These are phyloP conservation scores for Antheraea yamamai DNA, from an alignment of 2,888 invertebrate genomes.

Conservation along the genomic window DNA sequence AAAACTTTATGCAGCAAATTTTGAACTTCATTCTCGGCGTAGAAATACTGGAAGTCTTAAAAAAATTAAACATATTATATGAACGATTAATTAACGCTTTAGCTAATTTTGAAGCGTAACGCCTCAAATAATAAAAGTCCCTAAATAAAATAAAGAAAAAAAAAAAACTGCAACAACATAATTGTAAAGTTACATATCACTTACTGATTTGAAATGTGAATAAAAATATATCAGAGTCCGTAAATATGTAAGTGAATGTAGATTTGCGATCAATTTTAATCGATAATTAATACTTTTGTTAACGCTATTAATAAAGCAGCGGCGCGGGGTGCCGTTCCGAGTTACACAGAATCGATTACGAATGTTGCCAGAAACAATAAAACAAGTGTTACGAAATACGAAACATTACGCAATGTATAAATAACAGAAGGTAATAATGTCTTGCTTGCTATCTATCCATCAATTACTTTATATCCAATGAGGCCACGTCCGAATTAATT, in stretches of 20 bases:
- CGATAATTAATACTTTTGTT: slow-evolving; percentile 23
- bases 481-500: not conserved
- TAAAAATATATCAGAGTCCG: too few species aligned
- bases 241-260: not conserved
- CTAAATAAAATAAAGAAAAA: too few species aligned
- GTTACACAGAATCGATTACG: slow-evolving; percentile 30
- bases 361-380: slow-evolving; percentile 33
- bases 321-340: slow-evolving; percentile 28
- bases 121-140: too few species aligned
- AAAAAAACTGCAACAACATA: too few species aligned
- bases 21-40: too few species aligned
- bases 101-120: too few species aligned
- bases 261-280: not conserved
- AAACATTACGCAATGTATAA: slow-evolving; percentile 28
- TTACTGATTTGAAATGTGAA: too few species aligned
- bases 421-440: slow-evolving; percentile 1
- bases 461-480: slow-evolving; percentile 8
- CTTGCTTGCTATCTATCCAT: slow-evolving; percentile 14
- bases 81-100: too few species aligned
- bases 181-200: too few species aligned
- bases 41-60: too few species aligned
- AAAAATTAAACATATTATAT: too few species aligned
- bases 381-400: slow-evolving; percentile 36
- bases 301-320: slow-evolving; percentile 19
- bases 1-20: too few species aligned